phyloP scores from a whole-genome alignment of 2,797 vertebrate genomes.

The Anabacerthia variegaticeps region DNA sequence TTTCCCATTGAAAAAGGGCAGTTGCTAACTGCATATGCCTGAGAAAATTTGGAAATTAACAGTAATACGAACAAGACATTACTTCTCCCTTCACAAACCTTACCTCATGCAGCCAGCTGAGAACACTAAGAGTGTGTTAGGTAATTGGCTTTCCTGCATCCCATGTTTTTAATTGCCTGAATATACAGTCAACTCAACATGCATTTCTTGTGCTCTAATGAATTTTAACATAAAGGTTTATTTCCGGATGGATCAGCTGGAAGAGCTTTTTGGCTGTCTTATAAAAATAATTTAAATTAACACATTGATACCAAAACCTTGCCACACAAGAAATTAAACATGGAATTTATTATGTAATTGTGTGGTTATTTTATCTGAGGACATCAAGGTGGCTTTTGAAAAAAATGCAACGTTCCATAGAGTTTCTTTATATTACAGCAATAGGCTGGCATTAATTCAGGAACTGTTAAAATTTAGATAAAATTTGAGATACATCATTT shows the following conservation, averaged over 20 bases:
- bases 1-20: neutral
- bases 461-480: neutral
- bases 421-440: neutral
- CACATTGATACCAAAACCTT: neutral
- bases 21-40: neutral
- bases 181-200: constrained; percentile 32
- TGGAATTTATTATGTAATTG: constrained; percentile 33
- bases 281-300: constrained; percentile 48
- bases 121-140: neutral
- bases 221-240: constrained; percentile 50
- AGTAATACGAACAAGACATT: neutral
- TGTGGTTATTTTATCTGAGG: neutral
- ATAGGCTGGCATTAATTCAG: neutral
- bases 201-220: constrained; percentile 46
- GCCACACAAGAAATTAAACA: constrained; percentile 44
- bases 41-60: constrained; percentile 39
- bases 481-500: constrained; percentile 8
- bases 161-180: constrained; percentile 44
- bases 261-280: constrained; percentile 28
- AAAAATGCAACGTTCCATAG: neutral
- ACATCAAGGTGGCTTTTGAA: neutral
- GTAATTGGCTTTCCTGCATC: constrained; percentile 49
- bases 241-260: constrained; percentile 34
- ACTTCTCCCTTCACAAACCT: constrained; percentile 17
- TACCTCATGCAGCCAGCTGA: constrained; percentile 35